Base-by-base conservation (phyloP, 1,140 invertebrate genomes). In the Drosophila gunungcola region DNA sequence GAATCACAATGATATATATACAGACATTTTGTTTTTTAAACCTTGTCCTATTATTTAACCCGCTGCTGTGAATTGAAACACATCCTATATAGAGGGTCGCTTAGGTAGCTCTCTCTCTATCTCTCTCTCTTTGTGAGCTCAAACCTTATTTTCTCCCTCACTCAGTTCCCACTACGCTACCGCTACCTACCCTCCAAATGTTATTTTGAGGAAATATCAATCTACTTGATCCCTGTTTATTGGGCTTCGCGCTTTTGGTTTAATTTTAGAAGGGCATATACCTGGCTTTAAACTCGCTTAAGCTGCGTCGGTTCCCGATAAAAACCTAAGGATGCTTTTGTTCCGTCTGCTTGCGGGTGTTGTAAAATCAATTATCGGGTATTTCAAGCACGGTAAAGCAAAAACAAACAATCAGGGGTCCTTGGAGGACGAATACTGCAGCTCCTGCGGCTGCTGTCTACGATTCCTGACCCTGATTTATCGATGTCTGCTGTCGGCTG, bases 331-430 rank as follows among this genome's bases (percentile, higher is more conserved):
- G 61, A 76, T 68, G 48, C 36, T 46, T 60, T 25, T 65, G 41
- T 62, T 45, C 4, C 43, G 12, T 29, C 1, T 29, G 36, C 34
- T 9, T 42, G 53, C 29, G 21, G 46, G 45, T 67, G 62, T 67
- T 55, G 70, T 65, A 88, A 67, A 88, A 88, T 80, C 80, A 81
- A 82, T 86, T 84, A 86, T 65, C 53, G 51, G 64, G 65, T 61
- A 88, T 88, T 88, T 88, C 62, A 48, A 57, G 62, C 67, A 60
- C 61, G 62, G 75, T 69, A 73, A 76, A 76, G 58, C 62, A 46
- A 49, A 64, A 78, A 88, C 74, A 86, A 86, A 82, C 78, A 67
- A 62, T 61, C 69, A 61, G 54, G 56, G 57, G 27, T 49, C 60
- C 61, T 60, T 68, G 43, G 41, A 61, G 41, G 52, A 57, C 58